Conservation (phyloP, 2,113 vertebrate genomes). For the Notiomystis cincta region DNA sequence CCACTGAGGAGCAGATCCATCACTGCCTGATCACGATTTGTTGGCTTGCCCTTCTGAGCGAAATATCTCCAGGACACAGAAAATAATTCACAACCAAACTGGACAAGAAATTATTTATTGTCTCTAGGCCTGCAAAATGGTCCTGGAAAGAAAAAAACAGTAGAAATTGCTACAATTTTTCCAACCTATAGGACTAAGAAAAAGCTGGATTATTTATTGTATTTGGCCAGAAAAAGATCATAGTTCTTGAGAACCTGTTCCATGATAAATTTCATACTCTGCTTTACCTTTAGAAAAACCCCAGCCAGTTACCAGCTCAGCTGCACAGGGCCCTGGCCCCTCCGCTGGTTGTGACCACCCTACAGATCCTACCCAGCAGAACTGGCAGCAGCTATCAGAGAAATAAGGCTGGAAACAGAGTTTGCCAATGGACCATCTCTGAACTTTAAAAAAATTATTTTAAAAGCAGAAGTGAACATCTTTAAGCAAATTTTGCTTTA, state of each 20-base stretch:
- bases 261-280: not conserved
- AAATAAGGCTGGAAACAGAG: not conserved
- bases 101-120: conserved; percentile 25
- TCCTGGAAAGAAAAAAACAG: not conserved
- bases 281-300: not conserved
- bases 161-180: conserved; percentile 9
- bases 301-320: not conserved
- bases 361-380: accelerated
- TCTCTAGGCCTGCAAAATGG: not conserved
- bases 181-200: not conserved
- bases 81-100: conserved; percentile 43
- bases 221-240: not conserved
- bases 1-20: not conserved
- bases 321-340: not conserved
- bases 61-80: not conserved
- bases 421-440: not conserved
- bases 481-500: not conserved
- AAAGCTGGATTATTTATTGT: not conserved
- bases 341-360: not conserved
- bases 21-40: conserved; percentile 3
- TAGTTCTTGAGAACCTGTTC: not conserved
- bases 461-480: not conserved
- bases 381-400: not conserved
- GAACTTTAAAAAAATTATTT: not conserved
- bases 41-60: not conserved